Conservation (phyloP, 2,113 vertebrate species). For the Panthera leo region DNA sequence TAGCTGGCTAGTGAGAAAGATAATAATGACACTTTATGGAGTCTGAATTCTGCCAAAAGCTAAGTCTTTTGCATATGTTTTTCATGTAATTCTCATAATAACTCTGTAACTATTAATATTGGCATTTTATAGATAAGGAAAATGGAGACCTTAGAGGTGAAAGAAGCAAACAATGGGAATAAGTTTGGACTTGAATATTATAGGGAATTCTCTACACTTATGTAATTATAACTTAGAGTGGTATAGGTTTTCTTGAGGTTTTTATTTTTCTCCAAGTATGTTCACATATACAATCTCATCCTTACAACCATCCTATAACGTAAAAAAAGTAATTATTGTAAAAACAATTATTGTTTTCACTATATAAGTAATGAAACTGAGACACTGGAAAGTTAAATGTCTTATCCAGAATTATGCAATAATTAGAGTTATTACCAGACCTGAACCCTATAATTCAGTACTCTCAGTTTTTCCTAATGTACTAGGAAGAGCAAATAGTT, state of each 20-base stretch:
- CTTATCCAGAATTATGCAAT: background rate
- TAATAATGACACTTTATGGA: background rate
- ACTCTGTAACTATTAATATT: background rate
- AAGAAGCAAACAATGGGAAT: background rate
- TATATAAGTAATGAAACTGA: background rate
- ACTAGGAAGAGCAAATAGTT: background rate
- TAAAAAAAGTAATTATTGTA: background rate
- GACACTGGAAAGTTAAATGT: background rate
- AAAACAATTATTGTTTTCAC: background rate
- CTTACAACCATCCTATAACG: background rate
- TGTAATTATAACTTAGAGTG: background rate
- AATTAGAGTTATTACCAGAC: background rate
- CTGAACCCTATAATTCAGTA: background rate
- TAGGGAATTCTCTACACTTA: background rate
- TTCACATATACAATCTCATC: background rate
- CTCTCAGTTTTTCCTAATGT: background rate
- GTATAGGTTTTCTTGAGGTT: background rate
- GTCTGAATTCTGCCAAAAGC: slow-evolving; percentile 3
- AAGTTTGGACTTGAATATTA: background rate
- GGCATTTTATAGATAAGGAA: background rate
- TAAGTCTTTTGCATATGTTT: background rate
- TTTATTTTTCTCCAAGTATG: slow-evolving; percentile 2
- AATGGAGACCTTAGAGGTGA: background rate
- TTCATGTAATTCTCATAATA: slow-evolving; percentile 7
- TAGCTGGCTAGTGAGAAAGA: background rate